Conservation (phyloP, 1,140 invertebrate species). For the Neuroterus valhalla region DNA sequence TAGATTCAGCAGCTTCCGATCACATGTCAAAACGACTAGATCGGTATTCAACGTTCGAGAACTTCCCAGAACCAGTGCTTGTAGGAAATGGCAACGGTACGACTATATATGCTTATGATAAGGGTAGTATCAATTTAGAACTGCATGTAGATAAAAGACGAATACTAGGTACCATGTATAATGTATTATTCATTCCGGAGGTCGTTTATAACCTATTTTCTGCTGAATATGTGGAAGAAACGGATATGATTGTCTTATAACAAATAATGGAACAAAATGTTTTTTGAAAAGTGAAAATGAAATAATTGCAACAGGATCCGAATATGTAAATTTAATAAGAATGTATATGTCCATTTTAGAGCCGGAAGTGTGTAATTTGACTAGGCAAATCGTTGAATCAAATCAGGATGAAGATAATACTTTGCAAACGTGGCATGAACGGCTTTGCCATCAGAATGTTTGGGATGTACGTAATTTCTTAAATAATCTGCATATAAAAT, state of each 20-base stretch:
- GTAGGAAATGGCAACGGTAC: constrained; percentile 15
- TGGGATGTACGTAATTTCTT: constrained; percentile 56
- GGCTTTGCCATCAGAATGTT: constrained; percentile 65
- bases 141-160: neutral
- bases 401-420: too few species aligned
- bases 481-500: constrained; percentile 50
- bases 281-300: neutral
- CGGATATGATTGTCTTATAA: too few species aligned
- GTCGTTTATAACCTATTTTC: constrained; percentile 20
- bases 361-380: neutral
- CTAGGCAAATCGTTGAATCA: neutral
- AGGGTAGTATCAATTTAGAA: neutral
- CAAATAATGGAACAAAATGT: constrained; percentile 24
- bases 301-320: constrained; percentile 12
- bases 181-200: constrained; percentile 14
- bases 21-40: constrained; percentile 26
- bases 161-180: neutral
- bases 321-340: neutral
- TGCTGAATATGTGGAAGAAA: neutral
- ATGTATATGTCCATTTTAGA: neutral
- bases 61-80: too few species aligned
- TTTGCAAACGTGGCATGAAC: too few species aligned
- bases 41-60: constrained; percentile 6
- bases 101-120: neutral
- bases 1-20: neutral